Evolutionary conservation across 2,797 vertebrate species (phyloP).

Genomic region (Anabacerthia variegaticeps): DNA sequence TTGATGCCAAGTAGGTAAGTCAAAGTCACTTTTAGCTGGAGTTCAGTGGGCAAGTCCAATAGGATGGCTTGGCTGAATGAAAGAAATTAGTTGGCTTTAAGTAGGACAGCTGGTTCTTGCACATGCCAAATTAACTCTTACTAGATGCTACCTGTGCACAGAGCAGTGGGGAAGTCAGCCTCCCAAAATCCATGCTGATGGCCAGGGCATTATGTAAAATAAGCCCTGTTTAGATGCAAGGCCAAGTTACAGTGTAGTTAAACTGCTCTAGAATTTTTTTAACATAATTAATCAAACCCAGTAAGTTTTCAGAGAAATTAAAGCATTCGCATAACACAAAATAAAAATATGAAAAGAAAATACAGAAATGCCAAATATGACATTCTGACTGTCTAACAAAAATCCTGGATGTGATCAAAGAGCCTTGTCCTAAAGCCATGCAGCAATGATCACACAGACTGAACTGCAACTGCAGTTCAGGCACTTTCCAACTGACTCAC

Average conservation of each 20-base stretch:
- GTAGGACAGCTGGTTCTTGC: background rate
- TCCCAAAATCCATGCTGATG: background rate
- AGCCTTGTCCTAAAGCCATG: background rate
- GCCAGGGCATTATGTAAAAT: background rate
- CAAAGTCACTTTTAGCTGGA: background rate
- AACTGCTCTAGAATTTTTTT: slow-evolving; percentile 20
- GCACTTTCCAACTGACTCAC: background rate
- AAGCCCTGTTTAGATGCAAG: background rate
- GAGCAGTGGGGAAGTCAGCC: background rate
- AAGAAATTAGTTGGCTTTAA: background rate
- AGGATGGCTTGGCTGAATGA: background rate
- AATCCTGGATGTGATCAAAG: background rate
- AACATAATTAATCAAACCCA: background rate
- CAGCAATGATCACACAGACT: background rate
- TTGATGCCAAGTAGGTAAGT: background rate
- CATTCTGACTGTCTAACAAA: background rate
- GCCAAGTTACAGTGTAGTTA: background rate
- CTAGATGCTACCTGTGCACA: background rate
- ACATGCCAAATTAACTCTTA: background rate
- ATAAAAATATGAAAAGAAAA: background rate
- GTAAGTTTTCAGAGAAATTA: slow-evolving; percentile 20
- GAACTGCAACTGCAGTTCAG: background rate
- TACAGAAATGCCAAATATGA: background rate
- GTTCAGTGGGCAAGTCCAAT: background rate
- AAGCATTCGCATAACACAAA: background rate